Evolutionary conservation across 2,113 vertebrate genomes (phyloP), one percentile per base, ranked within the genome.

Genomic region (Channa maculata): DNA sequence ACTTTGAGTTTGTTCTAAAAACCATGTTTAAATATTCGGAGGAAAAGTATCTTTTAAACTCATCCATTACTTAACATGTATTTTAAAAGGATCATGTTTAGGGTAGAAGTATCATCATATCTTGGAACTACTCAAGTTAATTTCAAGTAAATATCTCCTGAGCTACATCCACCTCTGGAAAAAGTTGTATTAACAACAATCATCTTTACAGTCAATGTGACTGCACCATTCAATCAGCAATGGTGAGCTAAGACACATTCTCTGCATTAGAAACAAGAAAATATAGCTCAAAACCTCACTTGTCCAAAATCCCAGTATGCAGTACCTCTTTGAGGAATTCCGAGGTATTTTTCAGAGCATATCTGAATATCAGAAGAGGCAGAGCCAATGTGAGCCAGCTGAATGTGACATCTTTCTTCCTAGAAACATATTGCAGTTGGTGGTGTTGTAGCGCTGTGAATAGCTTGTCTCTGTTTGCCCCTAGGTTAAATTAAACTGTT

Each of bases 391-490:
- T 80, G 61, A 75, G 38, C 36, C 72, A 43, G 69, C 2, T 36
- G 39, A 24, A 24, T 65, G n/a, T 36, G 76, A 55, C 43, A 24
- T 72, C 37, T 53, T 64, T 57, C 6, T n/a, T 12, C 50, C 60
- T 53, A 55, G 8, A 11, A 79, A 82, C 68, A 58, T 61, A 51
- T 46, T 52, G 9, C 69, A 75, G 65, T 76, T 71, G 53, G 37
- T 45, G 39, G 64, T 48, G 53, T 57, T 59, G 69, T 44, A 71
- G 59, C 50, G 66, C 61, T 67, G 24, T 37, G 65, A 44, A 54
- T 38, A 51, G 60, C 71, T 75, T 51, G 37, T 37, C 50, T 81
- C 57, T 71, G 54, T 45, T n/a, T 15, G 8, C 37, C 3, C 43
- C 62, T 66, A 13, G 65, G 78, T 70, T 64, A 63, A 72, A 60